Evolutionary conservation across 92 coral and sea anemone species (phyloP), one percentile per base, ranked within the genome.

Genomic region (Montipora capitata): DNA sequence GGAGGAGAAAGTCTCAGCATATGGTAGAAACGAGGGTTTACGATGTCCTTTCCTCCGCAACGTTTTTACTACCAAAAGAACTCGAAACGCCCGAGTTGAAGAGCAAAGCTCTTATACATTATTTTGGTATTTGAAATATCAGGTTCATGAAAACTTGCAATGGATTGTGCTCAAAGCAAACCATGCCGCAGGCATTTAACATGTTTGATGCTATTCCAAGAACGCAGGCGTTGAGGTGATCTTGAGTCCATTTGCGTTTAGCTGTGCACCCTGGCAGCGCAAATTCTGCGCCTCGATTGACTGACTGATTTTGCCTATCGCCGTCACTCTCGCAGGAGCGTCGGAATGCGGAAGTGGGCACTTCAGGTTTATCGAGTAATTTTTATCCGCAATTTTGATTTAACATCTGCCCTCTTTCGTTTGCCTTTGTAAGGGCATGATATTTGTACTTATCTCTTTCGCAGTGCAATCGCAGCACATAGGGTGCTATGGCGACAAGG

Each of bases 401-500:
- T 11, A 56, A 56, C 13, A 1, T 3, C 13, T 10, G 13, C 10
- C 27, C 35, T 61, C 14, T 61, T 27, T 15, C 39, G 7, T 62
- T 62, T 62, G 27, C n/a, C 20, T 62, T 62, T 3, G 27, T 45
- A n/a, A 41, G 14, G 10, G 13, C 18, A 4, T n/a, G 7, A 57
- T 16, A 6, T 3, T 59, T 43, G 3, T 39, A 2, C 61, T 78
- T 16, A 7, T 56, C 16, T 65, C 9, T 67, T 35, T 8, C 15
- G 2, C 67, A 85, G 89, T 76, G 41, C 81, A 76, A 51, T 35
- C 65, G 15, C 66, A 54, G 2, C 76, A 75, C 57, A 62, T 85
- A 56, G 89, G 89, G 43, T 85, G 89, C 57, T 85, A 85, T 16
- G 89, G 75, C 52, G 83, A 85, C 83, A 85, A 85, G 13, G 48